Evolutionary conservation across 1,140 invertebrate genomes (phyloP).

Genomic region (Eulimnadia texana): DNA sequence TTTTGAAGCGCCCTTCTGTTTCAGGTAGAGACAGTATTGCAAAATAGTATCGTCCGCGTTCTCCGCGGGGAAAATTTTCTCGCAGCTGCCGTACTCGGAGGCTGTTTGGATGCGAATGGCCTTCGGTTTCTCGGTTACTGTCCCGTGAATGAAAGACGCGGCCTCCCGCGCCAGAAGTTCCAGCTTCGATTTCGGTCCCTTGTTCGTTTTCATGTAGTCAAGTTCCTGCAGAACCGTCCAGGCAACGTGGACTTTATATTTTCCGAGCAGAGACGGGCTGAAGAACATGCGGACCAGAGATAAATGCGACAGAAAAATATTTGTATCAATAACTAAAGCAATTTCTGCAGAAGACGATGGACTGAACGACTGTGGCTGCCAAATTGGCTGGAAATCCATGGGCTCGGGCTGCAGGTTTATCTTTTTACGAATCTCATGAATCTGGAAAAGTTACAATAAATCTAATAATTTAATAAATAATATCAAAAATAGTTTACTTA

Average conservation of each 20-base stretch:
- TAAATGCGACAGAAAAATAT: conserved; percentile 11
- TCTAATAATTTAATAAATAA: background rate
- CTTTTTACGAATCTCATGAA: conserved; percentile 6
- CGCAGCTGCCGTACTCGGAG: background rate
- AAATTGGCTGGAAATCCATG: background rate
- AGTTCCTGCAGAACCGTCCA: conserved; percentile 14
- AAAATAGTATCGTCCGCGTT: conserved; percentile 15
- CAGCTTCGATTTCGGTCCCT: background rate
- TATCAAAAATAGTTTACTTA: background rate
- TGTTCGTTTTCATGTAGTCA: conserved; percentile 12
- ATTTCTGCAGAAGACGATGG: background rate
- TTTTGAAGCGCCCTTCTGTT: background rate
- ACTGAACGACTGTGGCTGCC: background rate
- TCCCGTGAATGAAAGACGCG: background rate
- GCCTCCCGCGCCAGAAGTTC: conserved; percentile 4
- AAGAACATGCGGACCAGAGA: background rate
- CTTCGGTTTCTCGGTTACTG: background rate
- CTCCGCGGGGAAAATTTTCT: conserved; percentile 1
- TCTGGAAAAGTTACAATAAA: background rate
- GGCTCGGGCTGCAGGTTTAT: background rate
- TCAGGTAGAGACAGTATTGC: conserved; percentile 12
- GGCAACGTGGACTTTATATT: background rate
- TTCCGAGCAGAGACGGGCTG: background rate
- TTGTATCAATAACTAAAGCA: conserved; percentile 10
- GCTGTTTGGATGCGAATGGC: background rate